phyloP scores from a whole-genome alignment of 1,140 invertebrate genomes.

The Caenorhabditis remanei region DNA sequence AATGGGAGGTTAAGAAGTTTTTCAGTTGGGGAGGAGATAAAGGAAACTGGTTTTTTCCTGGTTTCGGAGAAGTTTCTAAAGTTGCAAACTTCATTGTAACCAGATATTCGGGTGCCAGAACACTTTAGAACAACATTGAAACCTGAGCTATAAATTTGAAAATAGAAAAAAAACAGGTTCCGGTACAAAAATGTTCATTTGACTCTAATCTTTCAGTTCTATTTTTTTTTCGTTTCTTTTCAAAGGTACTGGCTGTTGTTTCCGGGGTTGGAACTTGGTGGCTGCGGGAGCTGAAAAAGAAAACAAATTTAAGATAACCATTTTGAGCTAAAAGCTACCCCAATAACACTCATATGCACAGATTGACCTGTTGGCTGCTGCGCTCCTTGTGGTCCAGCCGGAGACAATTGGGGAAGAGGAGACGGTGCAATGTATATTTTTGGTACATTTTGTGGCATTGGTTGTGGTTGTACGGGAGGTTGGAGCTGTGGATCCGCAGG shows the following conservation, averaged over 20 bases:
- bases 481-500: no score
- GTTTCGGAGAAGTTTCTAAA: not conserved
- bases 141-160: no score
- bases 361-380: not conserved
- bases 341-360: not conserved
- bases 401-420: not conserved
- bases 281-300: not conserved
- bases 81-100: no score
- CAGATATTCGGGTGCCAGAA: no score
- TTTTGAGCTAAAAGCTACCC: not conserved
- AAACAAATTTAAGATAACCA: not conserved
- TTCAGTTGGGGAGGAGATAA: not conserved
- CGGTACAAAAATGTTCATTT: no score
- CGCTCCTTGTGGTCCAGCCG: not conserved
- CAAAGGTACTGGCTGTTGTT: constrained; percentile 7
- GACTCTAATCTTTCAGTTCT: no score
- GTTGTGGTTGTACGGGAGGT: no score
- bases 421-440: not conserved
- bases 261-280: not conserved
- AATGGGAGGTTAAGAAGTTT: not conserved
- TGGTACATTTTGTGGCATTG: no score
- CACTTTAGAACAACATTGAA: no score
- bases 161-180: no score
- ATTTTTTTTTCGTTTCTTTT: no score
- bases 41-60: not conserved